Conservation (phyloP, 1,140 invertebrate species). For the Penaeus japonicus region DNA sequence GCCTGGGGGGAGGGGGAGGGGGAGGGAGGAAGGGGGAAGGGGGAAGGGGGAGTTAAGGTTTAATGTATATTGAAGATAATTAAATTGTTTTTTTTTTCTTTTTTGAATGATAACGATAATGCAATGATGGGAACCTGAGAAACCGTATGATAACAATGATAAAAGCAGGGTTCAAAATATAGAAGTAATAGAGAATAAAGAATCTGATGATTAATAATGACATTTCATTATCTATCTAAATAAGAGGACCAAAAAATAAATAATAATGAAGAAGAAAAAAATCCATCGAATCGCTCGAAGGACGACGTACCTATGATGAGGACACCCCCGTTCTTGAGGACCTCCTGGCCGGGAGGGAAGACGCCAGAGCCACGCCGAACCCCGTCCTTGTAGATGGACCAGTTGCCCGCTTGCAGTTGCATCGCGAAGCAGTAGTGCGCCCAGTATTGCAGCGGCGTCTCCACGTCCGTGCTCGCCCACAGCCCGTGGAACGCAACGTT, state of each 20-base stretch:
- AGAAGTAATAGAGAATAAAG: no score
- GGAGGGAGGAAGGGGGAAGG: not conserved
- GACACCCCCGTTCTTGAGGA: slow-evolving; percentile 11
- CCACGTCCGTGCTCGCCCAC: slow-evolving; percentile 16
- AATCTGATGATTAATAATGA: no score
- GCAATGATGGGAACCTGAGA: no score
- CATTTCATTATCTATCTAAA: no score
- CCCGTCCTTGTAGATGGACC: slow-evolving; percentile 36
- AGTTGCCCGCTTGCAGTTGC: slow-evolving; percentile 9
- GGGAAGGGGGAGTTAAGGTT: not conserved
- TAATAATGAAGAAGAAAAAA: not conserved
- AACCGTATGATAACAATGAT: no score
- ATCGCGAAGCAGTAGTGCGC: slow-evolving; percentile 42
- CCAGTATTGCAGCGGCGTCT: slow-evolving; percentile 45
- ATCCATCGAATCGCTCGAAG: not conserved
- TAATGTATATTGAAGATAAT: no score
- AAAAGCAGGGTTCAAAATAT: no score
- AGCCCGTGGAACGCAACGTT: slow-evolving; percentile 19
- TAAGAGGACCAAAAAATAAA: no score
- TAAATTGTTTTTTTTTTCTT: no score
- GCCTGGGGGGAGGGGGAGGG: not conserved
- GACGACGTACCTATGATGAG: slow-evolving; percentile 28
- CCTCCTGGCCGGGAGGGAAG: not conserved
- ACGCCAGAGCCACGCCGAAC: not conserved
- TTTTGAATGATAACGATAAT: no score